Percentiles rank a stretch among this genome's conserved stretches.
These are phyloP conservation scores for Eulemur coronatus DNA, from an alignment of 2,797 vertebrate species.

Conservation along the genomic window DNA sequence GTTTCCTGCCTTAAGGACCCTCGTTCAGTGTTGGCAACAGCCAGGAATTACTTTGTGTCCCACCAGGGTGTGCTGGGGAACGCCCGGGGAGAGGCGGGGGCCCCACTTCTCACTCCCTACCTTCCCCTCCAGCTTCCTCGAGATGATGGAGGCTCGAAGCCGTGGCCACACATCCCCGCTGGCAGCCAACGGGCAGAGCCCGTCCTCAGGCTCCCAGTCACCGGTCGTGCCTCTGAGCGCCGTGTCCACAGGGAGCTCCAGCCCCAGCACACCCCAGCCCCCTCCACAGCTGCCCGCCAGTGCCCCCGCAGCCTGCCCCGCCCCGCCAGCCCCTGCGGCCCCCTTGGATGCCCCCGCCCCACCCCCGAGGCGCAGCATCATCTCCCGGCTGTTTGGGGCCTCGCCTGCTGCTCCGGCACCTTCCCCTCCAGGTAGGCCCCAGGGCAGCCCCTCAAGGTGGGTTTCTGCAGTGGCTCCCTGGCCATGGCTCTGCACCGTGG, in stretches of 20 bases:
- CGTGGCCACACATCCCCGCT: slow-evolving; percentile 89
- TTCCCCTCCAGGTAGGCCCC: slow-evolving; percentile 85
- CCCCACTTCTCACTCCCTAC: background rate
- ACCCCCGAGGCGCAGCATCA: slow-evolving; percentile 89
- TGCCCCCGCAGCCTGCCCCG: slow-evolving; percentile 77
- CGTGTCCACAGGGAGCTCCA: slow-evolving; percentile 92
- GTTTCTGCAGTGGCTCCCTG: background rate
- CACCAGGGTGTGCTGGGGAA: background rate
- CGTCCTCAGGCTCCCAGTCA: slow-evolving; percentile 95
- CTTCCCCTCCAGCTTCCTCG: slow-evolving; percentile 90
- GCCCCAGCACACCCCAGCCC: slow-evolving; percentile 93
- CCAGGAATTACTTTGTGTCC: background rate
- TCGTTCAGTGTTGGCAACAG: background rate
- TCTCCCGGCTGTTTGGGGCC: slow-evolving; percentile 93
- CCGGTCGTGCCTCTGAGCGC: slow-evolving; percentile 90
- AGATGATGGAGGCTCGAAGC: slow-evolving; percentile 93
- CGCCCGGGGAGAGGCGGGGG: background rate
- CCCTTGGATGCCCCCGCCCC: slow-evolving; percentile 56
- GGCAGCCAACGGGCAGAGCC: slow-evolving; percentile 93
- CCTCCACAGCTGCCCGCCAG: slow-evolving; percentile 53
- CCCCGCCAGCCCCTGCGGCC: slow-evolving; percentile 38
- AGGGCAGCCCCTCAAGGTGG: background rate
- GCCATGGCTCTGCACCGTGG: background rate
- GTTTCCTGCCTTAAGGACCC: background rate
- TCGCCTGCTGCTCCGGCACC: slow-evolving; percentile 82